phyloP scores from a whole-genome alignment of 2,888 invertebrate species.

The Latrodectus hesperus region DNA sequence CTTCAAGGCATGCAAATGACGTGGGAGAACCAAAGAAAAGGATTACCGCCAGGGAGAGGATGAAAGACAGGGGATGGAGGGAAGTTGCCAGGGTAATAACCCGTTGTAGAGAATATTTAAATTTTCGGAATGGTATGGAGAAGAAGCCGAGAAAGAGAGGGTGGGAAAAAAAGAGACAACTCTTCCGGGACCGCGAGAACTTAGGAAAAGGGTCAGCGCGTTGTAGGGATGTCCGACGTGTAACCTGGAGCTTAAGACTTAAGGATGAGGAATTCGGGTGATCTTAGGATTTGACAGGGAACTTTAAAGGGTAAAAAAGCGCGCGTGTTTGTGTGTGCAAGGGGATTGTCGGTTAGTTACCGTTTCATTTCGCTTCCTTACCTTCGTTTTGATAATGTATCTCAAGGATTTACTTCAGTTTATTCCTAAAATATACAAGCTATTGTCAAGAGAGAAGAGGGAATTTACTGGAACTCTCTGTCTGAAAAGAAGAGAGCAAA shows the following conservation, averaged over 20 bases:
- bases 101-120: constrained; percentile 67
- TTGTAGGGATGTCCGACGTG: not conserved
- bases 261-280: constrained; percentile 13
- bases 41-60: constrained; percentile 62
- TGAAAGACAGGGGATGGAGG: constrained; percentile 42
- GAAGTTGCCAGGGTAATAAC: constrained; percentile 58
- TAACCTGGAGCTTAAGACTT: constrained; percentile 27
- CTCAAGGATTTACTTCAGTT: not conserved
- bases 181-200: constrained; percentile 12
- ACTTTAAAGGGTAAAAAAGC: not conserved
- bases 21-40: constrained; percentile 66
- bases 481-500: too few relatives aligned
- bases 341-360: not conserved
- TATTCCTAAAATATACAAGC: too few relatives aligned
- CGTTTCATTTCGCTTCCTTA: constrained; percentile 3
- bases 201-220: constrained; percentile 27
- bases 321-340: not conserved
- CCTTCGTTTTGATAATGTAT: not conserved
- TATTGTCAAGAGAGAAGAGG: too few relatives aligned
- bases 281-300: constrained; percentile 12
- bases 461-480: too few relatives aligned
- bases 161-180: not conserved
- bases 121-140: constrained; percentile 24
- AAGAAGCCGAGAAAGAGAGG: not conserved
- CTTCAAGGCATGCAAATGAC: constrained; percentile 68